These are phyloP conservation scores for Drosophila littoralis DNA, from an alignment of 1,140 invertebrate species.

Conservation along the genomic window DNA sequence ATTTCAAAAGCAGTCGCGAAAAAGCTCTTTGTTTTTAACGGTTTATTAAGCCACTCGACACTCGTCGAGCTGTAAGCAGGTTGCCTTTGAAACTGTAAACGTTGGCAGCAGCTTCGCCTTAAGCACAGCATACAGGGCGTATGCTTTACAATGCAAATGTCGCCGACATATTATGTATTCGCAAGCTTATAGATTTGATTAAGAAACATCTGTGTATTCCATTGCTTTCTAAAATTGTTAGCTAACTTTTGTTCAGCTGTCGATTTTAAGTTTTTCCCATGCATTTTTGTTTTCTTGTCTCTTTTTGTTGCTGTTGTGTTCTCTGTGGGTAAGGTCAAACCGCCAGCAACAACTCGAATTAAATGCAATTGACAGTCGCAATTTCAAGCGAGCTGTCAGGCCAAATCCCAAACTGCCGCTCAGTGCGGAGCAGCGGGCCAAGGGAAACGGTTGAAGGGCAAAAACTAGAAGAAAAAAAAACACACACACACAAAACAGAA, in stretches of 20 bases:
- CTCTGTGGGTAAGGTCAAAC: slow-evolving; percentile 64
- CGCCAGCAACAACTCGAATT: slow-evolving; percentile 65
- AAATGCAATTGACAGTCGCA: slow-evolving; percentile 83
- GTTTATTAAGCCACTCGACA: slow-evolving; percentile 67
- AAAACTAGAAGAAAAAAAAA: slow-evolving; percentile 34
- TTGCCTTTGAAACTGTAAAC: slow-evolving; percentile 72
- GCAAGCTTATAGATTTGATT: slow-evolving; percentile 6
- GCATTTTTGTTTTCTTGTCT: slow-evolving; percentile 2
- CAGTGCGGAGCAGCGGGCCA: slow-evolving; percentile 19
- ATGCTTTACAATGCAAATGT: slow-evolving; percentile 42
- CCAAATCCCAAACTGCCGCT: slow-evolving; percentile 72
- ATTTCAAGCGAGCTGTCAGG: slow-evolving; percentile 78
- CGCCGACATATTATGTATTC: slow-evolving; percentile 16
- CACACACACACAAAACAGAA: slow-evolving; percentile 17
- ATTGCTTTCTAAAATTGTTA: slow-evolving; percentile 15
- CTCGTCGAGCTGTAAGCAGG: slow-evolving; percentile 41
- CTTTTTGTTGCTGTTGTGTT: slow-evolving; percentile 6
- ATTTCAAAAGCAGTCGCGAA: slow-evolving; percentile 73
- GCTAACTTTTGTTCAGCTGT: slow-evolving; percentile 14
- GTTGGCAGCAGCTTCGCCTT: slow-evolving; percentile 59
- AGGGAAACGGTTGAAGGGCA: slow-evolving; percentile 34
- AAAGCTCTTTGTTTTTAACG: slow-evolving; percentile 69
- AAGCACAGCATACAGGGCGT: slow-evolving; percentile 34
- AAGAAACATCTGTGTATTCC: slow-evolving; percentile 1
- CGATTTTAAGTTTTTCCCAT: slow-evolving; percentile 7